phyloP scores from a whole-genome alignment of 2,888 invertebrate genomes.

The Strigamia crassipes region DNA sequence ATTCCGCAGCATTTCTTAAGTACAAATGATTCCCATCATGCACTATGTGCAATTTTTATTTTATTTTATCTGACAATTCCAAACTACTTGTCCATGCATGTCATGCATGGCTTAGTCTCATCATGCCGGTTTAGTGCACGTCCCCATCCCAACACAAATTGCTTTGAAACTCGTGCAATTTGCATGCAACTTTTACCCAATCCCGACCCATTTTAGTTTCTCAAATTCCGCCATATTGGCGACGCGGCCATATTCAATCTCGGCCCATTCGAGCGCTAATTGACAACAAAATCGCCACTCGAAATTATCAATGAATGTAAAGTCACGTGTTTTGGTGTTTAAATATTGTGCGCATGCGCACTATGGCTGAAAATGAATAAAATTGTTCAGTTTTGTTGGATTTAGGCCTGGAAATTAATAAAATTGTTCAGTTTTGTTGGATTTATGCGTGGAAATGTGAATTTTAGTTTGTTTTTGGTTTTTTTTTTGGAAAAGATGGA shows the following conservation, averaged over 20 bases:
- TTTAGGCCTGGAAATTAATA: too few species aligned
- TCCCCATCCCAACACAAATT: conserved; percentile 10
- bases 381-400: too few species aligned
- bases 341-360: too few species aligned
- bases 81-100: conserved; percentile 34
- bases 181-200: conserved; percentile 19
- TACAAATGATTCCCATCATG: neutral
- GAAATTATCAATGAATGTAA: too few species aligned
- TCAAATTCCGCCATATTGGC: conserved; percentile 4
- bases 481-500: too few species aligned
- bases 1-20: neutral
- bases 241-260: neutral
- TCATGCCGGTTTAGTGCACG: conserved; percentile 34
- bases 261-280: conserved; percentile 4
- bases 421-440: too few species aligned
- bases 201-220: neutral
- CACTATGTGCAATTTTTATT: conserved; percentile 2
- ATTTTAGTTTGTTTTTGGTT: too few species aligned
- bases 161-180: conserved; percentile 33
- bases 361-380: too few species aligned
- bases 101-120: conserved; percentile 37
- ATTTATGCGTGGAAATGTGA: too few species aligned
- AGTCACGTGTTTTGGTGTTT: too few species aligned
- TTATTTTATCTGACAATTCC: conserved; percentile 23
- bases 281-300: neutral